Percentiles rank a stretch among this genome's conserved stretches.
These are phyloP conservation scores for Chaetoderma sp. DNA, from an alignment of 2,888 invertebrate genomes.

Conservation along the genomic window DNA sequence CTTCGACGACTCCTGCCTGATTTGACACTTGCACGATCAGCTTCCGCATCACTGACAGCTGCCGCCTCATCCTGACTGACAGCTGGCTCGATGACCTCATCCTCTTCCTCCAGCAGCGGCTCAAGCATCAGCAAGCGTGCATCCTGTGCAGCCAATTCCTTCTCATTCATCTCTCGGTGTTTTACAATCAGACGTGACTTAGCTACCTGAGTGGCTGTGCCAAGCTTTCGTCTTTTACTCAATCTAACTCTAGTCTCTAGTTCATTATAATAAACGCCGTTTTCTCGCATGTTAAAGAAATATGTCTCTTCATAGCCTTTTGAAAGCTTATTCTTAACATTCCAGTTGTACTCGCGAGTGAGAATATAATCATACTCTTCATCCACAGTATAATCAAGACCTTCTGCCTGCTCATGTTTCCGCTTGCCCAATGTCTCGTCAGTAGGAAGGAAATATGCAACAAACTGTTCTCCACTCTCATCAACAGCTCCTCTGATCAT, in stretches of 20 bases:
- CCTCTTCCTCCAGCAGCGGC: slow-evolving; percentile 81
- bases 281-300: slow-evolving; percentile 90
- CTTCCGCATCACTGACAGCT: background rate
- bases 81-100: slow-evolving; percentile 70
- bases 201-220: slow-evolving; percentile 72
- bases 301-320: slow-evolving; percentile 98
- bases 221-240: slow-evolving; percentile 89
- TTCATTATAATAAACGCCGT: slow-evolving; percentile 94
- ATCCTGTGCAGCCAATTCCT: slow-evolving; percentile 86
- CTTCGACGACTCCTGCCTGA: background rate
- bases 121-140: slow-evolving; percentile 86
- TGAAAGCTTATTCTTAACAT: slow-evolving; percentile 95
- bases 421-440: slow-evolving; percentile 92
- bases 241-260: slow-evolving; percentile 92
- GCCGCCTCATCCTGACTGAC: slow-evolving; percentile 27
- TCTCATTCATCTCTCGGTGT: slow-evolving; percentile 86
- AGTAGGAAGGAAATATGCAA: slow-evolving; percentile 97
- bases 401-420: slow-evolving; percentile 82
- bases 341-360: slow-evolving; percentile 99
- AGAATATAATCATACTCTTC: slow-evolving; percentile 88
- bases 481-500: slow-evolving; percentile 99
- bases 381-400: slow-evolving; percentile 73
- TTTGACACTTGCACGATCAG: slow-evolving; percentile 9
- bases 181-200: slow-evolving; percentile 89
- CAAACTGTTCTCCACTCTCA: slow-evolving; percentile 98